These are phyloP conservation scores for Thinocorus orbignyianus DNA, from an alignment of 2,113 vertebrate genomes.

Conservation along the genomic window DNA sequence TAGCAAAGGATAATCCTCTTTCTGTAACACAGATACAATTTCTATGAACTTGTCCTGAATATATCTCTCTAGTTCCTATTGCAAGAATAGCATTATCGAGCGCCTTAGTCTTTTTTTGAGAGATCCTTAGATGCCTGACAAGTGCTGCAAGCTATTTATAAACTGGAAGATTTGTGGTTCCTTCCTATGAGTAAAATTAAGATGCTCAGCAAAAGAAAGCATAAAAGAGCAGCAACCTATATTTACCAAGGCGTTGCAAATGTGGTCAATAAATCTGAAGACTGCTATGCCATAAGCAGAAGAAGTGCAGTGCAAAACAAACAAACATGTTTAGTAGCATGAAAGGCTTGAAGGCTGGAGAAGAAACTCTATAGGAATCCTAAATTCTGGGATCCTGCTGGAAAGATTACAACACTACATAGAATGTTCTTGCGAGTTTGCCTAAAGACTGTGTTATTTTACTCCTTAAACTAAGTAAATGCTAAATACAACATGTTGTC, in stretches of 20 bases:
- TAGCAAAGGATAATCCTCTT: not conserved
- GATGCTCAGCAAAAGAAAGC: not conserved
- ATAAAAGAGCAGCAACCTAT: not conserved
- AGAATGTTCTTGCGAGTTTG: not conserved
- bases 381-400: not conserved
- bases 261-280: not conserved
- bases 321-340: not conserved
- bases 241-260: not conserved
- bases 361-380: not conserved
- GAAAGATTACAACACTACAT: not conserved
- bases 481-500: not conserved
- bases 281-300: not conserved
- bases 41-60: not conserved
- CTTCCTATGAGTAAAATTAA: not conserved
- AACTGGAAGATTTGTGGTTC: not conserved
- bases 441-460: not conserved
- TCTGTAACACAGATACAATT: not conserved
- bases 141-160: not conserved
- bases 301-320: not conserved
- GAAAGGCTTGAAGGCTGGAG: not conserved
- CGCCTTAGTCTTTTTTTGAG: not conserved
- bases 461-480: not conserved
- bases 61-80: not conserved
- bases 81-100: not conserved
- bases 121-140: not conserved